A percentile compares a stretch with the other conserved stretches of the same genome.
These are phyloP conservation scores for Furcula furcula DNA, from an alignment of 2,888 invertebrate species.

Conservation along the genomic window DNA sequence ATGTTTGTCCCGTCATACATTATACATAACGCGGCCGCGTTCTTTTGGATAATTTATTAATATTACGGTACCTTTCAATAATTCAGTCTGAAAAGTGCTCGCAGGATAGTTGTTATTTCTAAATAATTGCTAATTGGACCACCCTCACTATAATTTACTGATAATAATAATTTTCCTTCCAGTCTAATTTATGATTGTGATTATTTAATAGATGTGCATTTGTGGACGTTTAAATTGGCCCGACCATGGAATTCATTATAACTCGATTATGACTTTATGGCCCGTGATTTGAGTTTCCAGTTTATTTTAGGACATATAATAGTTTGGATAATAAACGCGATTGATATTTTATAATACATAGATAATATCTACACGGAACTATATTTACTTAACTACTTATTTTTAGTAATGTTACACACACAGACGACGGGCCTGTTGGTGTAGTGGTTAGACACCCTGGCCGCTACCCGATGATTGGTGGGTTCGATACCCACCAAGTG, in stretches of 20 bases:
- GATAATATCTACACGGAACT: no score
- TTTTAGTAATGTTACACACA: no score
- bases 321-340: not conserved
- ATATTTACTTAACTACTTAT: no score
- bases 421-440: no score
- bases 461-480: no score
- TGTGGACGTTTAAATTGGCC: constrained; percentile 43
- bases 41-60: constrained; percentile 54
- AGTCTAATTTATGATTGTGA: constrained; percentile 50
- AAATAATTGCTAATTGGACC: constrained; percentile 43
- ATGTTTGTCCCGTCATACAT: constrained; percentile 65
- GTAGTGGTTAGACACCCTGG: no score
- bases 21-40: constrained; percentile 52
- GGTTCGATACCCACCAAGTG: no score
- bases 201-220: constrained; percentile 49
- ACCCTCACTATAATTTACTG: constrained; percentile 43
- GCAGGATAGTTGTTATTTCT: constrained; percentile 19
- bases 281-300: constrained; percentile 51
- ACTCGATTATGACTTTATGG: constrained; percentile 55
- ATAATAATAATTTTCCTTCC: constrained; percentile 36
- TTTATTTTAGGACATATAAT: constrained; percentile 12
- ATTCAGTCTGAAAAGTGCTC: constrained; percentile 38
- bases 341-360: no score
- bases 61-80: constrained; percentile 47
- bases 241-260: constrained; percentile 44